Conservation (phyloP, 2,113 vertebrate species). For the Heloderma charlesbogerti region DNA sequence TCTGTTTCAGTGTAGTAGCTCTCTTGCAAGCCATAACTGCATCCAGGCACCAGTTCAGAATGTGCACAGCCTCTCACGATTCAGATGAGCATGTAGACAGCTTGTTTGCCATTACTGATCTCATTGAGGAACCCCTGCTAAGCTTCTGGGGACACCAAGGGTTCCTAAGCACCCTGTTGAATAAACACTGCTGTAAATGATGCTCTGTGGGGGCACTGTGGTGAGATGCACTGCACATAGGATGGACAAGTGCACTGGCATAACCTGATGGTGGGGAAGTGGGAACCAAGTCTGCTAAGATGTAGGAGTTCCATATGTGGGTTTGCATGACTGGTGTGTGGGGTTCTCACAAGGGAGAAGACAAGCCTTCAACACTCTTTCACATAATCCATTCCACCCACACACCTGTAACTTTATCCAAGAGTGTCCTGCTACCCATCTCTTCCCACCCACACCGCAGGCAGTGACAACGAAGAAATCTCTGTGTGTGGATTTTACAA, state of each 20-base stretch:
- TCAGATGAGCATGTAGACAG: background rate
- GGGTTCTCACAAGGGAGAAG: background rate
- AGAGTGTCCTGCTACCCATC: background rate
- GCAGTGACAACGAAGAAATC: background rate
- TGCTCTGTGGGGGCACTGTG: no score
- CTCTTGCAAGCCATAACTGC: no score
- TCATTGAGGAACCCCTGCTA: background rate
- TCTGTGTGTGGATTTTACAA: no score
- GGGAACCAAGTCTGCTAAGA: no score
- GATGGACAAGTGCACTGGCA: no score
- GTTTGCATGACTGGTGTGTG: no score
- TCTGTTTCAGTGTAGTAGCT: no score
- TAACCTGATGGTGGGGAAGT: no score
- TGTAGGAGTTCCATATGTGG: background rate
- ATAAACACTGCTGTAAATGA: no score
- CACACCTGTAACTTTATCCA: background rate
- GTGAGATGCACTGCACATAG: no score
- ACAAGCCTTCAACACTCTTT: background rate
- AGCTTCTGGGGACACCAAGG: background rate
- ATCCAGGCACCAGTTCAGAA: no score
- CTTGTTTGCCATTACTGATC: background rate
- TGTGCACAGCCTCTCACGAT: no score
- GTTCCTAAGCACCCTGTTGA: background rate
- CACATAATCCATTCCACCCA: background rate
- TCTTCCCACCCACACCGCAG: background rate